These are phyloP conservation scores for Indicator indicator DNA, from an alignment of 2,113 vertebrate genomes.

Conservation along the genomic window DNA sequence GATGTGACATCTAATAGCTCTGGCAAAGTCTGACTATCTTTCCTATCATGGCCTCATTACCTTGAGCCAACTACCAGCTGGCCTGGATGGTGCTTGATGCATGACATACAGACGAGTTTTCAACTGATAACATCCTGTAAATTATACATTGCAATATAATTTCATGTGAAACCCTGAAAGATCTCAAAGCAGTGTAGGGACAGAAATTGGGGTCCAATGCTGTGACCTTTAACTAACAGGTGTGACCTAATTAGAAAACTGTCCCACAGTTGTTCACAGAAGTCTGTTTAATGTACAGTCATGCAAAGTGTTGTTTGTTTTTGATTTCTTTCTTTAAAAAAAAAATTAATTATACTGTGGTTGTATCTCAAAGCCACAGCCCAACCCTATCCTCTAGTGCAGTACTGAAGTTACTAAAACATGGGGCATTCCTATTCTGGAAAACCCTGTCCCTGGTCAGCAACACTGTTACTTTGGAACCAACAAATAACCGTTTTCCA, in stretches of 20 bases:
- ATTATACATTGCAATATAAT: neutral
- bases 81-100: neutral
- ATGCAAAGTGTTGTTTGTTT: neutral
- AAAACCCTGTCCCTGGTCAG: neutral
- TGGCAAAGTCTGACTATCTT: neutral
- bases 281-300: neutral
- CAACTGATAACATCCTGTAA: constrained; percentile 3
- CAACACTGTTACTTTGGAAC: neutral
- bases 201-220: neutral
- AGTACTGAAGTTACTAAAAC: neutral
- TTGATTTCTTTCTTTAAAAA: neutral
- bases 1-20: neutral
- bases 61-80: neutral
- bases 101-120: neutral
- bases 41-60: neutral
- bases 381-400: neutral
- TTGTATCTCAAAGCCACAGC: neutral
- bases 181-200: neutral
- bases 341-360: neutral
- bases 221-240: neutral
- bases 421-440: neutral
- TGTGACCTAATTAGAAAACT: constrained; percentile 3
- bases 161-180: neutral
- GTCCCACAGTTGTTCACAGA: neutral
- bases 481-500: neutral